These are phyloP conservation scores for Dinothrombium tinctorium DNA, from an alignment of 1,140 invertebrate species.

Conservation along the genomic window DNA sequence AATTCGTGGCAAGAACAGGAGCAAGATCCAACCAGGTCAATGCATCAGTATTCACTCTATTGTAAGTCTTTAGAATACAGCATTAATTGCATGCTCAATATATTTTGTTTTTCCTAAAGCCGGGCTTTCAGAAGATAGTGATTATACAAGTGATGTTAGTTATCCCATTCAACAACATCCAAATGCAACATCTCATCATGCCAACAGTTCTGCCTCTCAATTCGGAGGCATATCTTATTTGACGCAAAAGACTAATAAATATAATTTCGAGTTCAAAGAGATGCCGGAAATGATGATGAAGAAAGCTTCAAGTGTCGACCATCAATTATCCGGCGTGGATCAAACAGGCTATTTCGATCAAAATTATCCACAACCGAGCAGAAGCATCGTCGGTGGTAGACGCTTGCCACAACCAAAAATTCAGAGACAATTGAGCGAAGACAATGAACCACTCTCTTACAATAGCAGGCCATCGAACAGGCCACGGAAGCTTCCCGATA, in stretches of 20 bases:
- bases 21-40: not conserved
- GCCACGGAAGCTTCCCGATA: slow-evolving; percentile 5
- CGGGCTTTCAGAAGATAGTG: slow-evolving; percentile 82
- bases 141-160: slow-evolving; percentile 89
- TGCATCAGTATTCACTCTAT: not conserved
- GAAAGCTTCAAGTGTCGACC: too few relatives aligned
- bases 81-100: not conserved
- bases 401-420: not conserved
- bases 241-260: not conserved
- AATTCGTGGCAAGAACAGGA: not conserved
- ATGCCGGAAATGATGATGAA: not conserved
- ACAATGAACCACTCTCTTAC: slow-evolving; percentile 8
- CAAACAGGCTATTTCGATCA: not conserved
- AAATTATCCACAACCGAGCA: not conserved
- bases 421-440: not conserved
- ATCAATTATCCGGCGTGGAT: too few relatives aligned
- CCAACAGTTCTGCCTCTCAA: slow-evolving; percentile 53
- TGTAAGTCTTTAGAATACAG: not conserved
- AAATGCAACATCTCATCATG: slow-evolving; percentile 25
- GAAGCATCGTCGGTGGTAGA: too few relatives aligned
- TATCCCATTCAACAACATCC: slow-evolving; percentile 37
- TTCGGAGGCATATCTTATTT: slow-evolving; percentile 39
- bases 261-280: not conserved
- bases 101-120: slow-evolving; percentile 31
- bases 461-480: slow-evolving; percentile 11